Evolutionary conservation across 1,140 invertebrate species (phyloP), one percentile per base, ranked within the genome.

Genomic region (Drosophila lacteicornis): DNA sequence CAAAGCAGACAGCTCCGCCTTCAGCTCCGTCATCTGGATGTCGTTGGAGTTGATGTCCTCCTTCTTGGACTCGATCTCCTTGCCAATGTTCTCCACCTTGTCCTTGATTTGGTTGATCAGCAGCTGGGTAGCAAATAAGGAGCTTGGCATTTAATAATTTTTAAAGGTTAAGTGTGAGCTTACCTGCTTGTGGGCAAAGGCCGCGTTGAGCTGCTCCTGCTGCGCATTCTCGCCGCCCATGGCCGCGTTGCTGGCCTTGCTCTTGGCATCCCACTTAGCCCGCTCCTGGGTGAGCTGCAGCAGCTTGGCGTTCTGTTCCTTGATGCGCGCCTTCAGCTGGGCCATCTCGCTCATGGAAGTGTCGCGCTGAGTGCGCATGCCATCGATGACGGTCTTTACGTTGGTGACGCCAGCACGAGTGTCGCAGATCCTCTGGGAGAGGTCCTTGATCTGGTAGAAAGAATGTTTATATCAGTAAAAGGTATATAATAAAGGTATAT

Each of bases 361-460:
- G 92, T 99, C 99, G 40, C 99, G 94, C 27, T 97, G 97, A 0
- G 95, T 95, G 56, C 98, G 94, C 99, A 99, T 99, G 5, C 97
- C 96, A 94, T 99, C 99, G 75, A 99, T 99, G 25, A 97, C 98
- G 2, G 96, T 95, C 93, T 99, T 99, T 0, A 99, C 97, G 43
- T 97, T 96, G 0, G 98, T 97, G 0, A 99, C 98, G 19, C 96
- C 96, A 33, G 96, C 95, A 4, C 98, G 94, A 0, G 97, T 98
- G 84, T 98, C 97, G 74, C 95, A 96, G 69, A 99, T 98, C 91
- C 97, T 98, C 80, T 95, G 95, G 25, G 96, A 97, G 51, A 99
- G 91, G 92, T 99, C 97, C 75, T 96, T 96, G 2, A 98, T 92
- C 91, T 92, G 53, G 0, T 27, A 71, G 8, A 8, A 6, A 15